phyloP scores from a whole-genome alignment of 2,797 vertebrate genomes.

The Neopelma chrysocephalum region DNA sequence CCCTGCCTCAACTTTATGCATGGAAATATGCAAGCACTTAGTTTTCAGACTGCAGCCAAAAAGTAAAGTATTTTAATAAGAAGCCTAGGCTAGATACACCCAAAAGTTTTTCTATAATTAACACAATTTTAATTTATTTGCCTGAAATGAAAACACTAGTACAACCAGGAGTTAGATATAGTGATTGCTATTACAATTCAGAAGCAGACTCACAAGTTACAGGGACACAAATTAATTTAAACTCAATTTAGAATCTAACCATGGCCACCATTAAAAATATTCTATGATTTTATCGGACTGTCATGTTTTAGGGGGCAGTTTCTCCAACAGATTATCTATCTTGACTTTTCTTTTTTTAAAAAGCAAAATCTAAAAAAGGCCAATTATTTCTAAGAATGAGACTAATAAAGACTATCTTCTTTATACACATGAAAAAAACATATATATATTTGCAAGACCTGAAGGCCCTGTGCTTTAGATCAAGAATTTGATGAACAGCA shows the following conservation, averaged over 20 bases:
- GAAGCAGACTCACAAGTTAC: background rate
- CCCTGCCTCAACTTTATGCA: background rate
- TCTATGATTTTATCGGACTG: background rate
- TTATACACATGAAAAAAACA: background rate
- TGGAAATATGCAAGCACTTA: background rate
- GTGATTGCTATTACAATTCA: background rate
- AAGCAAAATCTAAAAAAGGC: background rate
- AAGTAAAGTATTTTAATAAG: background rate
- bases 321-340: background rate
- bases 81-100: background rate
- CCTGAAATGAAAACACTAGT: conserved; percentile 2
- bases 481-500: background rate
- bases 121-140: conserved; percentile 41
- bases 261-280: background rate
- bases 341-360: background rate
- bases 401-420: background rate
- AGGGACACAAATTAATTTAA: background rate
- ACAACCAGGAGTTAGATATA: conserved; percentile 8
- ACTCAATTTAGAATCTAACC: background rate
- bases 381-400: background rate
- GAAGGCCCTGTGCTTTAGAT: background rate
- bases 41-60: background rate
- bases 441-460: background rate
- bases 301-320: background rate
- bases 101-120: conserved; percentile 9